Evolutionary conservation across 2,888 invertebrate species (phyloP).

Genomic region (Polymixis flavicincta): DNA sequence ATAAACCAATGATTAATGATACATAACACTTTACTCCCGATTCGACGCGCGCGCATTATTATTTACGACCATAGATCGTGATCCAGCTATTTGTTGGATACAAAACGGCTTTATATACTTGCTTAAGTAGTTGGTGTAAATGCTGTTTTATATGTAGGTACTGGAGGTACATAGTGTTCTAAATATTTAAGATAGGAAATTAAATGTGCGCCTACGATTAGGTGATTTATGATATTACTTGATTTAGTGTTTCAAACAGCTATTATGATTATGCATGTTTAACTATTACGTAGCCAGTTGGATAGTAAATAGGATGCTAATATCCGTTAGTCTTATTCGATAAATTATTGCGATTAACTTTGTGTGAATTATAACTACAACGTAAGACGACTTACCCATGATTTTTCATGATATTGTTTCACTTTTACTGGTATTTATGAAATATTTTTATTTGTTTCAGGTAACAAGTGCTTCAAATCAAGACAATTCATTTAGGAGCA

Average conservation of each 20-base stretch:
- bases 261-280: conserved; percentile 7
- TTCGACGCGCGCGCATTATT: conserved; percentile 64
- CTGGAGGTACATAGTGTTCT: conserved; percentile 60
- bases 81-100: conserved; percentile 72
- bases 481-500: neutral
- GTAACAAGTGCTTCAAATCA: conserved; percentile 36
- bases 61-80: conserved; percentile 75
- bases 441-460: conserved; percentile 57
- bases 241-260: neutral
- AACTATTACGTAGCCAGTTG: neutral
- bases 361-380: neutral
- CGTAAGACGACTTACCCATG: neutral
- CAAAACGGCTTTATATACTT: conserved; percentile 17
- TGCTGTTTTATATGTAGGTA: conserved; percentile 14
- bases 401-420: too few relatives aligned
- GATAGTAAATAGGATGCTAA: conserved; percentile 1
- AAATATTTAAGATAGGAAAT: conserved; percentile 50
- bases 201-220: conserved; percentile 7
- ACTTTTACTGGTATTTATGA: conserved; percentile 21
- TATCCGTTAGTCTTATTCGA: neutral
- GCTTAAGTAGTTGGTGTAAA: conserved; percentile 8
- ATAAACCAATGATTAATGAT: conserved; percentile 70
- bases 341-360: neutral
- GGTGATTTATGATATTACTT: too few relatives aligned
- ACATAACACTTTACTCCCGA: conserved; percentile 61